phyloP scores from a whole-genome alignment of 2,113 vertebrate species.

The Spilogale gracilis region DNA sequence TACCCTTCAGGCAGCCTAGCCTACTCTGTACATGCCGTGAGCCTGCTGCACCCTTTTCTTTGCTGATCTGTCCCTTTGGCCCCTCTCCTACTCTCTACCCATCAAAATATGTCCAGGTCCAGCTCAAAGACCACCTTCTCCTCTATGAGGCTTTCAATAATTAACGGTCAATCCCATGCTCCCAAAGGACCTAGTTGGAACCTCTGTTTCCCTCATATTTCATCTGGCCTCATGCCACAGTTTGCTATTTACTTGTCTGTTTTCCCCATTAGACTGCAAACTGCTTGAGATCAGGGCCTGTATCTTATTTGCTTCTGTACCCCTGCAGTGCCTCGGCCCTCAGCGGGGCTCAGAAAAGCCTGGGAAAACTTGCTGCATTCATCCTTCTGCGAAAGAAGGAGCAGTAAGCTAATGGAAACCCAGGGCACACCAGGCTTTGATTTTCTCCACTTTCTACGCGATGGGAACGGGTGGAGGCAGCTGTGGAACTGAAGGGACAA shows the following conservation, averaged over 20 bases:
- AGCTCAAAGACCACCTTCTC: neutral
- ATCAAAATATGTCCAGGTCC: neutral
- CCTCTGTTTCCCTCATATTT: neutral
- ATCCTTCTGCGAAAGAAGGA: neutral
- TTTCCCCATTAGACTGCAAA: neutral
- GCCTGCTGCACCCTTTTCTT: neutral
- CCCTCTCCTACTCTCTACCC: neutral
- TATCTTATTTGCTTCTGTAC: neutral
- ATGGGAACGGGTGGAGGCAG: fast-evolving
- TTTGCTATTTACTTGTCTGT: neutral
- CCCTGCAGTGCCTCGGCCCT: neutral
- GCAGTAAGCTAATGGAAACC: neutral
- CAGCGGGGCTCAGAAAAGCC: neutral
- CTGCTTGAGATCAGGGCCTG: neutral
- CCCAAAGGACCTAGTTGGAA: neutral
- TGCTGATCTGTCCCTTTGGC: neutral
- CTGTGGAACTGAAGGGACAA: neutral
- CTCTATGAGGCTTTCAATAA: neutral
- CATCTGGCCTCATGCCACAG: neutral
- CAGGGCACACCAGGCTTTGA: neutral
- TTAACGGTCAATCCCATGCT: neutral
- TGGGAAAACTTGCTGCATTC: neutral
- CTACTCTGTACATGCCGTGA: neutral
- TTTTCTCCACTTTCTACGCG: neutral
- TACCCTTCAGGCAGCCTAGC: neutral